Percentiles rank a stretch among this genome's conserved stretches.
Evolutionary conservation across 92 coral and sea anemone genomes (phyloP).

Genomic region (Paragorgia papillata): DNA sequence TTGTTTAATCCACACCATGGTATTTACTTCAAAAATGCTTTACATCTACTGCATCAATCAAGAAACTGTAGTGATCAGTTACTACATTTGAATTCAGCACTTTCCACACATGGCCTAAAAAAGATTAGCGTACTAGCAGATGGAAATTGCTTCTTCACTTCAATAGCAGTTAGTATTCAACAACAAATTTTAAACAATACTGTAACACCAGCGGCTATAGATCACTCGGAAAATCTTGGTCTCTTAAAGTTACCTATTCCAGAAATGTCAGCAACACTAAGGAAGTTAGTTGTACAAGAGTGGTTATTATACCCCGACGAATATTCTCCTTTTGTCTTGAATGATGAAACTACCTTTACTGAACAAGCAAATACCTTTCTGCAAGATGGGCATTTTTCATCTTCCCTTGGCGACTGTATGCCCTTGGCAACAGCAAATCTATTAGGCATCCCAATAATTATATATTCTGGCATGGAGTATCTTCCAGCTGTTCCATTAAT

Average conservation of each 20-base stretch:
- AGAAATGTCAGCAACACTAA: not conserved
- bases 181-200: not conserved
- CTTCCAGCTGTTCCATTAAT: not conserved
- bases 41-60: not conserved
- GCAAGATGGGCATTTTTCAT: conserved; percentile 7
- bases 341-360: not conserved
- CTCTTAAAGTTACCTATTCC: not conserved
- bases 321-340: not conserved
- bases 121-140: not conserved
- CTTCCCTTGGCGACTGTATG: conserved; percentile 7
- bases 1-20: too few species aligned
- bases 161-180: not conserved
- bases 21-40: too few species aligned
- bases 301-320: not conserved
- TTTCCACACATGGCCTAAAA: not conserved
- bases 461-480: not conserved
- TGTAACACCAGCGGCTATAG: not conserved
- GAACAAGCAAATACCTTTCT: conserved; percentile 8
- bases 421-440: conserved; percentile 9
- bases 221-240: conserved; percentile 1
- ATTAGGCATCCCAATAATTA: not conserved
- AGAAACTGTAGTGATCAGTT: not conserved
- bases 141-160: conserved; percentile 5
- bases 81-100: not conserved
- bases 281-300: not conserved